Conservation (phyloP, 1,140 invertebrate genomes). For the Holcopasites calliopsidis region DNA sequence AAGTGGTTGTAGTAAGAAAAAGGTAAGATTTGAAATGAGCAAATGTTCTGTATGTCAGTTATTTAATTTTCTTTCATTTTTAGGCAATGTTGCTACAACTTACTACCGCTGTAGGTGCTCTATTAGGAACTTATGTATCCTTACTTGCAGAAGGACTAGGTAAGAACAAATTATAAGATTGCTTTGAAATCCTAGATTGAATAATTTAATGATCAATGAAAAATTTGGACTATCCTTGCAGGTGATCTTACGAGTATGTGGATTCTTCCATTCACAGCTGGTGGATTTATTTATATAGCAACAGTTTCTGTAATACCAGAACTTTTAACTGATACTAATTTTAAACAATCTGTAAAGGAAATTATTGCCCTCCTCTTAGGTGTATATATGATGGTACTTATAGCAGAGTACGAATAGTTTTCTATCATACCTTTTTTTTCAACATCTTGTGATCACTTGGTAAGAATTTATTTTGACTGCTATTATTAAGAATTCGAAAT, state of each 20-base stretch:
- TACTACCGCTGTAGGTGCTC: constrained; percentile 95
- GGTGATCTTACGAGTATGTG: constrained; percentile 89
- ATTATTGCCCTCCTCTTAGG: constrained; percentile 90
- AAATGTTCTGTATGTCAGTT: background rate
- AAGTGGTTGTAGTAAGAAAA: constrained; percentile 93
- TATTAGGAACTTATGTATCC: constrained; percentile 93
- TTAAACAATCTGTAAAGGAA: constrained; percentile 93
- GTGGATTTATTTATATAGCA: constrained; percentile 99
- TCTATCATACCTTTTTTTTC: background rate
- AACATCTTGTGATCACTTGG: constrained; percentile 21
- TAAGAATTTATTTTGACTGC: constrained; percentile 17
- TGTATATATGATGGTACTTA: constrained; percentile 95
- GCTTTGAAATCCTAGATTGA: background rate
- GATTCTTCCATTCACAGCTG: constrained; percentile 97
- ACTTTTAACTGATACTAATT: constrained; percentile 90
- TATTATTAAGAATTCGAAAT: constrained; percentile 25
- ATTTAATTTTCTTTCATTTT: constrained; percentile 49
- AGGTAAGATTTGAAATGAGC: constrained; percentile 79
- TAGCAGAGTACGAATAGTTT: constrained; percentile 90
- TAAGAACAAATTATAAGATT: constrained; percentile 63
- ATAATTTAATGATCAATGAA: no score
- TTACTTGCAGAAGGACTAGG: constrained; percentile 88
- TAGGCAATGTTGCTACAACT: constrained; percentile 95
- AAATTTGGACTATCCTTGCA: constrained; percentile 72
- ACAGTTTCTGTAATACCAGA: constrained; percentile 98